A percentile compares a stretch with the other conserved stretches of the same genome.
phyloP scores from a whole-genome alignment of 2,888 invertebrate genomes.

The Ectemnius lituratus region DNA sequence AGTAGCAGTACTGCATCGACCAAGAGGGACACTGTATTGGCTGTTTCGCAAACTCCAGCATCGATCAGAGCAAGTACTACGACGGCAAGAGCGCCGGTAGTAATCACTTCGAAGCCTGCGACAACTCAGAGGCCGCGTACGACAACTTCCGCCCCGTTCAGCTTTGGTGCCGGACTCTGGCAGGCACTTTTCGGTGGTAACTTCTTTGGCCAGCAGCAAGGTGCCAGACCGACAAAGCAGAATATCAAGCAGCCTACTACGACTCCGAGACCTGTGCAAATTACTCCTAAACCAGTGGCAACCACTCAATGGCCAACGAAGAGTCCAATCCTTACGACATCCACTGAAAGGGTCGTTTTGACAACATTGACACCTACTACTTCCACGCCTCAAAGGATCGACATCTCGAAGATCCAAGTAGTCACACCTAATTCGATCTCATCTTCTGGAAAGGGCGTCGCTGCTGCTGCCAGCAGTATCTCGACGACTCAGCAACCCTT shows the following conservation, averaged over 20 bases:
- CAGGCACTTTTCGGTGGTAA: slow-evolving; percentile 71
- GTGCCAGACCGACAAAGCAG: slow-evolving; percentile 65
- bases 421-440: slow-evolving; percentile 60
- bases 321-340: background rate
- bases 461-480: slow-evolving; percentile 44
- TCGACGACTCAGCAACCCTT: slow-evolving; percentile 38
- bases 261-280: slow-evolving; percentile 66
- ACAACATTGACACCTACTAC: slow-evolving; percentile 29
- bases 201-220: slow-evolving; percentile 58
- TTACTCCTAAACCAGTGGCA: slow-evolving; percentile 29
- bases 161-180: slow-evolving; percentile 68
- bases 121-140: slow-evolving; percentile 72
- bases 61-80: slow-evolving; percentile 30
- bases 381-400: slow-evolving; percentile 20
- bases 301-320: background rate
- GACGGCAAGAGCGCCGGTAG: slow-evolving; percentile 60
- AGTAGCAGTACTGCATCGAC: slow-evolving; percentile 37
- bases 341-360: background rate
- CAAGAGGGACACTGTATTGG: background rate
- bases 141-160: slow-evolving; percentile 71
- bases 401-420: slow-evolving; percentile 52
- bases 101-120: slow-evolving; percentile 58
- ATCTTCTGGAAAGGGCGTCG: background rate
- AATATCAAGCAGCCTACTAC: slow-evolving; percentile 75
- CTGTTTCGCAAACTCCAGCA: slow-evolving; percentile 25